These are phyloP conservation scores for Oreotrochilus melanogaster DNA, from an alignment of 2,113 vertebrate species.

Conservation along the genomic window DNA sequence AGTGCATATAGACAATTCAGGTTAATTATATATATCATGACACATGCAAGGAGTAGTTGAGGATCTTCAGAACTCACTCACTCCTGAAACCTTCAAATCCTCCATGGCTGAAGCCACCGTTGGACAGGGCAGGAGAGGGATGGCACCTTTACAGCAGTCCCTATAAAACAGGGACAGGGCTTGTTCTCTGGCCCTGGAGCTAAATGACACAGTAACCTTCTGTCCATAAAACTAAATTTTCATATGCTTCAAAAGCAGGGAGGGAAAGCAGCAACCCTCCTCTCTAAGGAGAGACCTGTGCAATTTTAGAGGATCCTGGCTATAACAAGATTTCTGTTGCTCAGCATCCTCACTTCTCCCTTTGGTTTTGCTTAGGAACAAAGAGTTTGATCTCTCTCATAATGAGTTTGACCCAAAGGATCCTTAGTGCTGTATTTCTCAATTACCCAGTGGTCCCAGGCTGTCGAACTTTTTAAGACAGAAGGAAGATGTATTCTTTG, in stretches of 20 bases:
- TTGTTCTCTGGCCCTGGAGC: background rate
- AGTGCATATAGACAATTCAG: background rate
- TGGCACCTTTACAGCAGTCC: background rate
- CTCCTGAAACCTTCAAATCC: background rate
- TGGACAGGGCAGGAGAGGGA: background rate
- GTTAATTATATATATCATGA: background rate
- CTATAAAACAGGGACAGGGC: background rate
- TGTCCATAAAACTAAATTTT: background rate
- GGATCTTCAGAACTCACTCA: background rate
- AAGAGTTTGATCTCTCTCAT: too few relatives aligned
- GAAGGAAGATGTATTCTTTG: fast-evolving
- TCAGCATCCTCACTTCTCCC: background rate
- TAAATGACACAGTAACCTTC: background rate
- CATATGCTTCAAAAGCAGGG: background rate
- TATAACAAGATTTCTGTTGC: background rate
- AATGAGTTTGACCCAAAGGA: background rate
- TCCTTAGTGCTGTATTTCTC: background rate
- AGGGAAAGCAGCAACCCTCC: background rate
- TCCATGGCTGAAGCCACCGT: background rate
- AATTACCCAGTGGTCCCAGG: background rate
- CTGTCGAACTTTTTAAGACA: background rate
- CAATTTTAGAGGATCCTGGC: background rate
- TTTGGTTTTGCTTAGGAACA: background rate
- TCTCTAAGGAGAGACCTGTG: background rate
- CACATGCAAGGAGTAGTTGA: background rate